Evolutionary conservation across 2,888 invertebrate genomes (phyloP), one percentile per base, ranked within the genome.

Genomic region (Rhamphomyia laevipes): DNA sequence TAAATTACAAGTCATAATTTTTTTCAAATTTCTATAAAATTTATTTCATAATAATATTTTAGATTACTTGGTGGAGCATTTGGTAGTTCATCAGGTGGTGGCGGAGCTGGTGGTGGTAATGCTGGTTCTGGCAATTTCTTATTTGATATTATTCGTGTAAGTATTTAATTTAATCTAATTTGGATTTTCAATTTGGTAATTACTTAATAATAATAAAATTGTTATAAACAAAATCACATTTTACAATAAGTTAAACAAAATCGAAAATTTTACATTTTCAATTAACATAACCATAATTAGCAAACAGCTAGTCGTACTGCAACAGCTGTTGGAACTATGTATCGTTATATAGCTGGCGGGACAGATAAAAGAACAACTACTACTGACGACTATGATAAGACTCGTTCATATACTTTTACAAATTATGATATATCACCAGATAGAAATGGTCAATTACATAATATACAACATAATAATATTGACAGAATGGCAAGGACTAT

Each of bases 101-200:
- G 67, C 49, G 71, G 71, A 17, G 77, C 75, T 53, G 66, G 65
- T 42, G 75, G 76, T 44, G 68, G 65, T 50, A 67, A 67, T n/a
- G 85, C 83, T 56, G 87, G 86, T 48, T 87, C 87, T 46, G 89
- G 89, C 54, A 90, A 89, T 74, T 88, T 90, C 77, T 76, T 90
- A 58, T 88, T 89, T 71, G 89, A 90, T 71, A 82, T 88, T 66
- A 85, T 90, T 69, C 78, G 89, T 78, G 89, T 90, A 75, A 84
- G 86, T 77, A 60, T 45, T 41, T 21, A 21, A 27, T 27, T 27
- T 27, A 6, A 7, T 27, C 2, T 27, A 27, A 27, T 27, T 27
- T 27, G 7, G 3, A 31, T 10, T 3, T 5, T 31, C 31, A 31
- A 12, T 31, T 31, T 31, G 31, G 31, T 5, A 21, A 21, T 5